A percentile compares a stretch with the other conserved stretches of the same genome.
Conservation (phyloP, 1,140 invertebrate species). For the Coelopa frigida region DNA sequence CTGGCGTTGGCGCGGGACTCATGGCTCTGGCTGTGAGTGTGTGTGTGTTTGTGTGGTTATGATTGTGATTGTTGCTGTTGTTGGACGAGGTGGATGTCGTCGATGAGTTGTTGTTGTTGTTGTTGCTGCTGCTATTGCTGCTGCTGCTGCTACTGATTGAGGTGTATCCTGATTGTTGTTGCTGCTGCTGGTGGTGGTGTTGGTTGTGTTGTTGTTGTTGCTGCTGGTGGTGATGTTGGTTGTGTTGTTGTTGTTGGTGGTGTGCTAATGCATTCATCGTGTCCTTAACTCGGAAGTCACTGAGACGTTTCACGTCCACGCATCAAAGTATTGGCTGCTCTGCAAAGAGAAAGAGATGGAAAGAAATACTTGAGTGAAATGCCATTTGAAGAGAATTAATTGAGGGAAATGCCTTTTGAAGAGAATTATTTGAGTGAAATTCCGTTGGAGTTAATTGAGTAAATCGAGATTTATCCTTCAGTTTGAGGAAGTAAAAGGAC, state of each 20-base stretch:
- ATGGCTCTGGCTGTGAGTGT: background rate
- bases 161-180: slow-evolving; percentile 6
- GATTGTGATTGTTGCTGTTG: background rate
- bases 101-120: slow-evolving; percentile 19
- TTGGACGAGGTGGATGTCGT: slow-evolving; percentile 6
- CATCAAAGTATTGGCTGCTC: no score
- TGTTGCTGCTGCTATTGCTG: slow-evolving; percentile 14
- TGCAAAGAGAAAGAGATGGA: no score
- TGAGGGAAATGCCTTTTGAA: no score
- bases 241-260: slow-evolving; percentile 16
- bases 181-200: slow-evolving; percentile 10
- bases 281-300: no score
- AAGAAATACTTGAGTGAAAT: no score
- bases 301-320: no score
- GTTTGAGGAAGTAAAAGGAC: no score
- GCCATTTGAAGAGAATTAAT: no score
- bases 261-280: slow-evolving; percentile 21
- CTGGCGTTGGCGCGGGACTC: background rate
- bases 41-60: slow-evolving; percentile 8
- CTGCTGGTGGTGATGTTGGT: background rate
- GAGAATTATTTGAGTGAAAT: no score
- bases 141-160: background rate
- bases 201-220: slow-evolving; percentile 16
- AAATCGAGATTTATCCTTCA: no score
- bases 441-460: no score